These are phyloP conservation scores for Stenoptilia bipunctidactyla DNA, from an alignment of 2,888 invertebrate genomes.

Conservation along the genomic window DNA sequence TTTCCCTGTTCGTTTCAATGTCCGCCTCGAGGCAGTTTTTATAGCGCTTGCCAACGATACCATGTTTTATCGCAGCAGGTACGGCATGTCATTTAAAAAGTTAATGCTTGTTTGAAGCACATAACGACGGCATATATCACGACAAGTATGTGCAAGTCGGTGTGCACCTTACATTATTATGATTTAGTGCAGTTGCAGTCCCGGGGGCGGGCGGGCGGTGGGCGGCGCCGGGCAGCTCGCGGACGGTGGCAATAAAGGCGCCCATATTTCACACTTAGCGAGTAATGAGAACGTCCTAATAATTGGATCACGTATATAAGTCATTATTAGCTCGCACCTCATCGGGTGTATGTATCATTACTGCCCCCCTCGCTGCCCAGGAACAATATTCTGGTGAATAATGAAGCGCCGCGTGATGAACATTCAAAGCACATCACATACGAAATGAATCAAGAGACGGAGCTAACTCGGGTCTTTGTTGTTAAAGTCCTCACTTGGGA, in stretches of 20 bases:
- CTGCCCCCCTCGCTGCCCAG: slow-evolving; percentile 19
- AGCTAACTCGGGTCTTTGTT: neutral
- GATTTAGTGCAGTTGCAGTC: slow-evolving; percentile 64
- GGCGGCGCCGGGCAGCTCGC: slow-evolving; percentile 19
- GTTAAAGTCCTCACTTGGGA: too few species aligned
- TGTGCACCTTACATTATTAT: slow-evolving; percentile 60
- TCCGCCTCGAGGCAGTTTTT: too few species aligned
- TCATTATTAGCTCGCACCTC: slow-evolving; percentile 71
- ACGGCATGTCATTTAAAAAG: too few species aligned
- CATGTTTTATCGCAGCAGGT: too few species aligned
- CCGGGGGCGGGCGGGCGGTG: slow-evolving; percentile 7
- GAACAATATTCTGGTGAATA: slow-evolving; percentile 6
- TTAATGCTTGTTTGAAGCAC: too few species aligned
- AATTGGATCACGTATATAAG: slow-evolving; percentile 74
- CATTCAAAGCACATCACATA: slow-evolving; percentile 12
- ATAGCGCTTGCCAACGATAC: too few species aligned
- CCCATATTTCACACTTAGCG: slow-evolving; percentile 72
- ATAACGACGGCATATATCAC: neutral
- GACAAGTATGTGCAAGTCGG: neutral
- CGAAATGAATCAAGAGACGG: slow-evolving; percentile 25
- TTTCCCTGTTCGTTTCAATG: too few species aligned
- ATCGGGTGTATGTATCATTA: slow-evolving; percentile 65
- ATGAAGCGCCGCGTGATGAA: neutral
- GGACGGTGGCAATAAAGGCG: slow-evolving; percentile 62
- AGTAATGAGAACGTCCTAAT: slow-evolving; percentile 72